Conservation (phyloP, 2,113 vertebrate genomes). For the Atractosteus spatula region DNA sequence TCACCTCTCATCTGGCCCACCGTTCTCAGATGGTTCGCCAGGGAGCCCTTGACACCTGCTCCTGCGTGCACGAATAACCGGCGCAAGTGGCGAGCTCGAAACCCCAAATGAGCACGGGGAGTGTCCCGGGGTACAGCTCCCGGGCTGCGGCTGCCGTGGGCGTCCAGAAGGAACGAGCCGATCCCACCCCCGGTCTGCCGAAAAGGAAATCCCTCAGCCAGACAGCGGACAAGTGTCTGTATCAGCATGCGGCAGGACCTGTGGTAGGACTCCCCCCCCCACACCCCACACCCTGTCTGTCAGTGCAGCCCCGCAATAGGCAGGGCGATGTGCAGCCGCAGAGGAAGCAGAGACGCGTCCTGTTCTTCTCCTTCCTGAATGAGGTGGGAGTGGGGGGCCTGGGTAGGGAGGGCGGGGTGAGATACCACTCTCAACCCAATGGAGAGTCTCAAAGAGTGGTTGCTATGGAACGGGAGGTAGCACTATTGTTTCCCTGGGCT, state of each 20-base stretch:
- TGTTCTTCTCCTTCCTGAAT: not conserved
- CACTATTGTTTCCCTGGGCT: no score
- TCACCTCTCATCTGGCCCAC: not conserved
- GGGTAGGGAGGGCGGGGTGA: not conserved
- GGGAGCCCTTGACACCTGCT: conserved; percentile 4
- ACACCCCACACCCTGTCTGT: not conserved
- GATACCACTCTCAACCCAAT: not conserved
- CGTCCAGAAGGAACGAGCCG: not conserved
- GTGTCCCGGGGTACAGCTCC: not conserved
- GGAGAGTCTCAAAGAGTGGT: not conserved
- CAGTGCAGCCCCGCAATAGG: not conserved
- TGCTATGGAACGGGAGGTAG: no score
- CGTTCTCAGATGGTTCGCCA: not conserved
- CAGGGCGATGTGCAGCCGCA: not conserved
- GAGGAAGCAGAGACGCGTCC: conserved; percentile 8
- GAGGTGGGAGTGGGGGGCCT: not conserved
- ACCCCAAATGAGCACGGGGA: not conserved
- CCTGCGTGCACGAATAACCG: no score
- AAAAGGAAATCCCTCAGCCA: not conserved
- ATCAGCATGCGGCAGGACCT: not conserved
- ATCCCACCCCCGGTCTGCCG: not conserved
- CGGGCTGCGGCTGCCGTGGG: not conserved
- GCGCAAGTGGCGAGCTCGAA: not conserved
- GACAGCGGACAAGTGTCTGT: not conserved
- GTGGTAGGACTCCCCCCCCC: not conserved